These are phyloP conservation scores for Sinella curviseta DNA, from an alignment of 1,140 invertebrate genomes.

Conservation along the genomic window DNA sequence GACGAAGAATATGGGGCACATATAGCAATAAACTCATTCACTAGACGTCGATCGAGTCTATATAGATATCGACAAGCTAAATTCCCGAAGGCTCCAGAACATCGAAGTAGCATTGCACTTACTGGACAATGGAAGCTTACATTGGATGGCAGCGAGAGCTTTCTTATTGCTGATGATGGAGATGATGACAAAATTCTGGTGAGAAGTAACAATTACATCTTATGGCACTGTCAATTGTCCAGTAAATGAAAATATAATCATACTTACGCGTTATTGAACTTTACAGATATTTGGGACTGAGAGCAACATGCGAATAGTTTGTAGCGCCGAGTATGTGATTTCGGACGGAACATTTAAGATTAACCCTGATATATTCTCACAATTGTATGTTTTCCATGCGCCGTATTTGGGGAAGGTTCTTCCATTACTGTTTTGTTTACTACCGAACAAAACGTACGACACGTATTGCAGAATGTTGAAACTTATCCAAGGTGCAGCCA, in stretches of 20 bases:
- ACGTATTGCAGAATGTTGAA: not conserved
- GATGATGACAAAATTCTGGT: not conserved
- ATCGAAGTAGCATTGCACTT: not conserved
- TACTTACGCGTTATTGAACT: not conserved
- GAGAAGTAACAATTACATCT: too few species aligned
- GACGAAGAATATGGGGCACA: not conserved
- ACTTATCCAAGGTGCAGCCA: not conserved
- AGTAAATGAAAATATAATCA: not conserved
- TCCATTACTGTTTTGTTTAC: not conserved
- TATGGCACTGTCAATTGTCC: not conserved
- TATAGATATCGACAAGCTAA: not conserved
- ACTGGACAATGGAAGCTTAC: not conserved
- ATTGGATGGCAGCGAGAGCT: not conserved
- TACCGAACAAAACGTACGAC: not conserved
- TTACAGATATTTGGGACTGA: not conserved
- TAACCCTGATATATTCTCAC: not conserved
- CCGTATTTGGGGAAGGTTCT: not conserved
- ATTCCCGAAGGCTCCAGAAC: not conserved
- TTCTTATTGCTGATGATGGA: not conserved
- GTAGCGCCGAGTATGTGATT: not conserved
- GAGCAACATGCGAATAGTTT: not conserved
- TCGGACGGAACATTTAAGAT: not conserved
- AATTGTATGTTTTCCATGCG: not conserved
- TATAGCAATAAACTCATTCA: not conserved
- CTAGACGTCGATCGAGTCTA: not conserved